A percentile compares a stretch with the other conserved stretches of the same genome.
Evolutionary conservation across 37 sponge, comb jelly and placozoan genomes (phyloP).

Genomic region (Ianthella basta): DNA sequence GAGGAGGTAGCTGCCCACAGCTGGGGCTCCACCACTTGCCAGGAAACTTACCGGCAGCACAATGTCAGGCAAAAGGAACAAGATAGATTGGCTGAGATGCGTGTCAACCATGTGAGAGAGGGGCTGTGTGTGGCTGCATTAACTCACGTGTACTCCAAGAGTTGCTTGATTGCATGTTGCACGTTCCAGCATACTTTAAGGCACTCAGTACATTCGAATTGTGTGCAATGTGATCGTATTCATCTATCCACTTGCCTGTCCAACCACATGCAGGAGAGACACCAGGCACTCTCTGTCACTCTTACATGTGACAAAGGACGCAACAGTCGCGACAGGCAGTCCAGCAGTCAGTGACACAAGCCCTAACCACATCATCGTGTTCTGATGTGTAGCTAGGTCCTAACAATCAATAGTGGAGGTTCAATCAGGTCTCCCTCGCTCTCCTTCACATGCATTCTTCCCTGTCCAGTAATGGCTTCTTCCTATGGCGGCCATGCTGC

Average conservation of each 20-base stretch:
- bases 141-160: no score
- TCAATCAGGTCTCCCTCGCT: not conserved
- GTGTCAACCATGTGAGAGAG: constrained; percentile 28
- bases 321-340: not conserved
- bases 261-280: constrained; percentile 9
- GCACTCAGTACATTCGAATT: no score
- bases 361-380: no score
- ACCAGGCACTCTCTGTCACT: constrained; percentile 33
- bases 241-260: no score
- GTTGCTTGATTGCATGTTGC: no score
- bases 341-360: not conserved
- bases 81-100: constrained; percentile 27
- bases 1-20: not conserved
- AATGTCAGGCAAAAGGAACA: constrained; percentile 20
- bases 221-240: no score
- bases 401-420: not conserved
- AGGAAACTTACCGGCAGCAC: constrained; percentile 19
- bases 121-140: no score
- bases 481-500: constrained; percentile 44
- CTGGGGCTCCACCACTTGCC: constrained; percentile 34
- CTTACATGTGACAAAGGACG: constrained; percentile 34
- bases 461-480: constrained; percentile 47
- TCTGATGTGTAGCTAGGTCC: not conserved
- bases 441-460: not conserved
- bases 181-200: no score